Percentiles rank a stretch among this genome's conserved stretches.
These are phyloP conservation scores for Bombycilla garrulus DNA, from an alignment of 2,113 vertebrate species.

Conservation along the genomic window DNA sequence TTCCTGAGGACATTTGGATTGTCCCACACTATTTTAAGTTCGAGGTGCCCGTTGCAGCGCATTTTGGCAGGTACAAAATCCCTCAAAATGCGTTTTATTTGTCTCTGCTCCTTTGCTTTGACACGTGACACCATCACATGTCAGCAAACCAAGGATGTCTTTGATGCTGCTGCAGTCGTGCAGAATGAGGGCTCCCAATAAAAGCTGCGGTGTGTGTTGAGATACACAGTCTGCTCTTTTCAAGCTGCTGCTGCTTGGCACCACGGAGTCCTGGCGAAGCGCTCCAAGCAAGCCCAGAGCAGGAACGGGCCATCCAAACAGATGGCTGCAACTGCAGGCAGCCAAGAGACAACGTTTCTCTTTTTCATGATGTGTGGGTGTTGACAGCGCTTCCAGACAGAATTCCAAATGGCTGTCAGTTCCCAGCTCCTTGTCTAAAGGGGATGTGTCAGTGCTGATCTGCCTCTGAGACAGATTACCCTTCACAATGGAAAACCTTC, in stretches of 20 bases:
- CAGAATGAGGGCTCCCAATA: not conserved
- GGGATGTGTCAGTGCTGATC: conserved; percentile 27
- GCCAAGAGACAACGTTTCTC: conserved; percentile 44
- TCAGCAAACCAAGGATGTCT: not conserved
- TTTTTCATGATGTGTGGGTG: conserved; percentile 26
- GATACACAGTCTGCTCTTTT: conserved; percentile 52
- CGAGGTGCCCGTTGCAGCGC: not conserved
- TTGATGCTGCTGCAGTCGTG: not conserved
- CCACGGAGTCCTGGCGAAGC: conserved; percentile 46
- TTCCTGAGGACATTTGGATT: not conserved
- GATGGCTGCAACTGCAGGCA: conserved; percentile 67
- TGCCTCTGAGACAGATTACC: conserved; percentile 37
- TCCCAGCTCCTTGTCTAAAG: conserved; percentile 21
- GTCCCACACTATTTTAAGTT: not conserved
- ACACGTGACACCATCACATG: not conserved
- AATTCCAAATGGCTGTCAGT: conserved; percentile 70
- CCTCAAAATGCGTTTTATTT: not conserved
- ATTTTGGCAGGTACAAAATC: not conserved
- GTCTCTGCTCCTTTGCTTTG: not conserved
- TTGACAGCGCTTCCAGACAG: conserved; percentile 65
- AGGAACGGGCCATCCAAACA: conserved; percentile 65
- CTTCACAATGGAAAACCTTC: not conserved
- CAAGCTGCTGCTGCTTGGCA: conserved; percentile 60
- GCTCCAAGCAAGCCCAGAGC: conserved; percentile 63
- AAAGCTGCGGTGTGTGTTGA: not conserved